A percentile compares a stretch with the other conserved stretches of the same genome.
phyloP scores from a whole-genome alignment of 1,140 invertebrate genomes.

The Hyphantria cunea region DNA sequence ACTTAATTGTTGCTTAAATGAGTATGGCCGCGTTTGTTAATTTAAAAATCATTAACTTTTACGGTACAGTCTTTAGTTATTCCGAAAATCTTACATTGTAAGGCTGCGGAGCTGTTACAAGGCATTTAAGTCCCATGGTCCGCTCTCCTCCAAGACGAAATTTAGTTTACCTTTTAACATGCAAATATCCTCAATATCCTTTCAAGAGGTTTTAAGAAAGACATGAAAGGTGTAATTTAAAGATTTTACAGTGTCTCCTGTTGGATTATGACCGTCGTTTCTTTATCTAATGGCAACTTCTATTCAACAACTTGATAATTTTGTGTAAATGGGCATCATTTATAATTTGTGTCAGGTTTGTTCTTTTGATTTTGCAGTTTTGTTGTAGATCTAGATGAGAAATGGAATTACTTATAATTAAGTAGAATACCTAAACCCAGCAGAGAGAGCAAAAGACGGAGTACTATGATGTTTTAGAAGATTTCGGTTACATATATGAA shows the following conservation, averaged over 20 bases:
- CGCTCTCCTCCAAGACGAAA: conserved; percentile 8
- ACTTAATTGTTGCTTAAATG: no score
- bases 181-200: conserved; percentile 23
- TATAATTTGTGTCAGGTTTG: conserved; percentile 16
- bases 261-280: conserved; percentile 7
- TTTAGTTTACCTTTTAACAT: conserved; percentile 27
- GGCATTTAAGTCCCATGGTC: not conserved
- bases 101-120: not conserved
- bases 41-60: not conserved
- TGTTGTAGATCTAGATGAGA: not conserved
- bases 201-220: conserved; percentile 18
- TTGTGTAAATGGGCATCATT: conserved; percentile 25
- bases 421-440: no score
- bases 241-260: conserved; percentile 10
- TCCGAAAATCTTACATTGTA: conserved; percentile 1
- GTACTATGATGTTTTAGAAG: no score
- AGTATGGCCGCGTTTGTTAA: not conserved
- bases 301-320: conserved; percentile 22
- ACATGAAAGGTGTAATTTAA: conserved; percentile 29
- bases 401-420: not conserved
- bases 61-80: not conserved
- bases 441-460: no score
- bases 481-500: no score
- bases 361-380: not conserved
- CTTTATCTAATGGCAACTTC: conserved; percentile 26